Base-by-base conservation (phyloP, 2,113 vertebrate genomes). In the Alouatta palliata region DNA sequence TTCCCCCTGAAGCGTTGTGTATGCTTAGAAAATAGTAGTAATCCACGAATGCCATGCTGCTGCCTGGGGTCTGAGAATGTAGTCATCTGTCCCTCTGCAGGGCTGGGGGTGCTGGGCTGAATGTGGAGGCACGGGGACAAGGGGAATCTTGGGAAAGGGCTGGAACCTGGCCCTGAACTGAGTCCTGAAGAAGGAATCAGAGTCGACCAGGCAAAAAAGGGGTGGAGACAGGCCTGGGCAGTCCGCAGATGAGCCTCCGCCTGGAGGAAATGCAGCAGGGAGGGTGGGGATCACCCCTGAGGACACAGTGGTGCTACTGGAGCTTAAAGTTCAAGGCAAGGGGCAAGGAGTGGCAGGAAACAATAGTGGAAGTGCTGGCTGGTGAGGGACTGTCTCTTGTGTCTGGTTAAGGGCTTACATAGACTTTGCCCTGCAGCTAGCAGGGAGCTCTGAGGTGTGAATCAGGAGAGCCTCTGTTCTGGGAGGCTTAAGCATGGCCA, bases 251-350 rank as follows among this genome's bases (percentile, higher is more conserved):
- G 83, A 85, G 66, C 64, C 20, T 19, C 64, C 37, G 19, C 77
- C 80, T 19, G 13, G 20, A 35, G 40, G 19, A 45, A 73, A 68
- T 37, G 6, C 25, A n/a, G 87, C n/a, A 4, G 13, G 43, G 64
- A 66, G 43, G 54, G 17, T 25, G 32, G 73, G 91, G 66, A 45
- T 49, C 49, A 49, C 49, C 49, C 49, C 49, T 13, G 13, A 49
- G 49, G 13, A 47, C 45, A 47, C 45, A 6, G 17, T 54, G 0
- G 13, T 13, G 49, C 71, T 84, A 17, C 70, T 58, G 49, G 81
- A 93, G 86, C 30, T 52, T 90, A 47, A 97, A 97, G 96, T 95
- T 97, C 97, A 96, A 89, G 54, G 58, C 19, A 9, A 76, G 85
- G 61, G n/a, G 8, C 49, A 27, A 89, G 88, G 96, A 84, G 94